A percentile compares a stretch with the other conserved stretches of the same genome.
phyloP scores from a whole-genome alignment of 2,113 vertebrate genomes.

The human region DNA sequence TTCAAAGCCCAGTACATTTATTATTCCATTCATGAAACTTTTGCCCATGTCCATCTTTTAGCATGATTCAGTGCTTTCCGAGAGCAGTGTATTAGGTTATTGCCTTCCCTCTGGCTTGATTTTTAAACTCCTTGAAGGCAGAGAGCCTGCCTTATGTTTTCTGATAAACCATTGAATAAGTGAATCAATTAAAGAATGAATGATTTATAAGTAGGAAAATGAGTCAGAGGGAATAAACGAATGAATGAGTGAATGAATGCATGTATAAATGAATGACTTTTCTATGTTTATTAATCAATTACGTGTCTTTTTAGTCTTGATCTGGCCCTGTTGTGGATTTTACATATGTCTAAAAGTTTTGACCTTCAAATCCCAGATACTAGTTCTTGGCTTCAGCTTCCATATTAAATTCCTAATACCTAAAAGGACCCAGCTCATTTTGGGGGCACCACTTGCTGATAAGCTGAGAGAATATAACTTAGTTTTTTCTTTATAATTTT shows the following conservation, averaged over 20 bases:
- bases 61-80: not conserved
- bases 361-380: not conserved
- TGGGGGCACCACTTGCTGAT: not conserved
- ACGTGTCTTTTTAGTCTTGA: not conserved
- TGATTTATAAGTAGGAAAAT: not conserved
- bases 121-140: slow-evolving; percentile 20
- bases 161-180: not conserved
- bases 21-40: not conserved
- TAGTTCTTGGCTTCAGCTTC: not conserved
- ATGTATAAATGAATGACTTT: not conserved
- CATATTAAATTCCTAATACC: not conserved
- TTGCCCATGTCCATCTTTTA: not conserved
- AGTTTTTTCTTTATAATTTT: slow-evolving; percentile 9
- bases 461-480: not conserved
- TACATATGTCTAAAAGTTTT: not conserved
- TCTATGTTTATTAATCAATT: not conserved
- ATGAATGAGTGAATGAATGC: not conserved
- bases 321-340: not conserved
- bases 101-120: not conserved
- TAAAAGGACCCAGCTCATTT: not conserved
- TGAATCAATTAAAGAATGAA: not conserved
- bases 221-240: not conserved
- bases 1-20: not conserved
- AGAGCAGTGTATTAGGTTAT: not conserved
- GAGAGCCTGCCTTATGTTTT: not conserved